Evolutionary conservation across 2,888 invertebrate genomes (phyloP).

Genomic region (Stenodera caucasica): DNA sequence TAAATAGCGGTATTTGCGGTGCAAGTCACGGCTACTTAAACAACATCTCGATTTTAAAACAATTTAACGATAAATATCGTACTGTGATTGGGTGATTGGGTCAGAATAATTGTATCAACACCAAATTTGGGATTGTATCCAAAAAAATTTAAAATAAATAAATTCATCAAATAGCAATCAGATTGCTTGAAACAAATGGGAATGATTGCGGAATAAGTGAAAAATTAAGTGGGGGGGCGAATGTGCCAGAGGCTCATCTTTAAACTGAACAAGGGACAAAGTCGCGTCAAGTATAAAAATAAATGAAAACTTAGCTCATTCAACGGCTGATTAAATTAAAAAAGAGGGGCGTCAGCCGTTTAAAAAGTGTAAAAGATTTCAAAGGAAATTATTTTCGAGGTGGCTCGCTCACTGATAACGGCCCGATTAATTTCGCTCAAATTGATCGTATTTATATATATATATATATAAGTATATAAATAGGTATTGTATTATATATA

Average conservation of each 20-base stretch:
- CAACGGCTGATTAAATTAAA: slow-evolving; percentile 50
- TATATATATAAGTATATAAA: no score
- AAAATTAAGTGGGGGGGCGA: slow-evolving; percentile 17
- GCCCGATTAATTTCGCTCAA: neutral
- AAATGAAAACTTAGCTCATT: slow-evolving; percentile 51
- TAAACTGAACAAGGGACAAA: slow-evolving; percentile 43
- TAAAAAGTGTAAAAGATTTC: slow-evolving; percentile 42
- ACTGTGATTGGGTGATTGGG: slow-evolving; percentile 36
- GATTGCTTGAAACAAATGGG: slow-evolving; percentile 8
- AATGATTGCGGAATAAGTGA: slow-evolving; percentile 12
- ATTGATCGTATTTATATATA: no score
- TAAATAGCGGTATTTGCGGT: slow-evolving; percentile 36
- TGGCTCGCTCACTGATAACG: neutral
- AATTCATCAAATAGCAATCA: neutral
- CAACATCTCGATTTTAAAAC: slow-evolving; percentile 21
- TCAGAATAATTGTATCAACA: slow-evolving; percentile 24
- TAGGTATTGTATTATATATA: no score
- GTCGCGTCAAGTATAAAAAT: slow-evolving; percentile 47
- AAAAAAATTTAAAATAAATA: neutral
- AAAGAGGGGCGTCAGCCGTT: slow-evolving; percentile 40
- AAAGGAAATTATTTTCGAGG: slow-evolving; percentile 35
- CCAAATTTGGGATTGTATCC: neutral
- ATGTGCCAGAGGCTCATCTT: slow-evolving; percentile 19
- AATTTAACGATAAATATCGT: slow-evolving; percentile 38
- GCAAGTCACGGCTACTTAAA: slow-evolving; percentile 25